Percentiles rank a stretch among this genome's conserved stretches.
Evolutionary conservation across 2,797 vertebrate genomes (phyloP).

Genomic region (Lemur catta): DNA sequence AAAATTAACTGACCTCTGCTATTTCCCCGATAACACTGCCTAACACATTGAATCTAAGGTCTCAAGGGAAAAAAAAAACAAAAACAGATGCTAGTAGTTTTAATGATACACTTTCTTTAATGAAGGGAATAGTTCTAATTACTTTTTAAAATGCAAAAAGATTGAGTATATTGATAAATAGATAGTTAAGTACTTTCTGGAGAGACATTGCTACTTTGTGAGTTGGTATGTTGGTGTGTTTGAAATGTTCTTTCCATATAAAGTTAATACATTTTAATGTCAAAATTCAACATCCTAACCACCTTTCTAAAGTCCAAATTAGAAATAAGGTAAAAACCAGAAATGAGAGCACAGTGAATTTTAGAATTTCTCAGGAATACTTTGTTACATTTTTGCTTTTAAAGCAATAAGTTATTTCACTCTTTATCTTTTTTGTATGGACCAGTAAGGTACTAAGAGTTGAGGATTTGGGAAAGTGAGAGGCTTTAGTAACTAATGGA

Average conservation of each 20-base stretch:
- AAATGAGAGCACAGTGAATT: not conserved
- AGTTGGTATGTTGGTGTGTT: not conserved
- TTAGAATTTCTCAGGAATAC: not conserved
- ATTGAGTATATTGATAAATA: not conserved
- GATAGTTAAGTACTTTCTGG: not conserved
- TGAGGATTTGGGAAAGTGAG: not conserved
- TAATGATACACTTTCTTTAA: constrained; percentile 72
- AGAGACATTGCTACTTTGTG: not conserved
- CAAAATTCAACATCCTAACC: not conserved
- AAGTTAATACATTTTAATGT: not conserved
- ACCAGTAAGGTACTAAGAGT: not conserved
- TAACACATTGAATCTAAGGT: not conserved
- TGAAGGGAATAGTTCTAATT: constrained; percentile 49
- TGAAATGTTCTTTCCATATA: not conserved
- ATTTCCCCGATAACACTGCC: not conserved
- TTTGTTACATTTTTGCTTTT: constrained; percentile 25
- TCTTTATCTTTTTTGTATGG: constrained; percentile 38
- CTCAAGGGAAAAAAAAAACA: not conserved
- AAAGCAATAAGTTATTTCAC: not conserved
- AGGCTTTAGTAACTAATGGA: not conserved
- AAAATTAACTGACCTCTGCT: not conserved
- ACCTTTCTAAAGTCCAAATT: not conserved
- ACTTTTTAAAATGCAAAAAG: not conserved
- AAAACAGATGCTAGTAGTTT: constrained; percentile 47
- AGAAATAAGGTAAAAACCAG: constrained; percentile 23